Conservation (phyloP, 2,888 invertebrate species). For the Tinea pellionella region DNA sequence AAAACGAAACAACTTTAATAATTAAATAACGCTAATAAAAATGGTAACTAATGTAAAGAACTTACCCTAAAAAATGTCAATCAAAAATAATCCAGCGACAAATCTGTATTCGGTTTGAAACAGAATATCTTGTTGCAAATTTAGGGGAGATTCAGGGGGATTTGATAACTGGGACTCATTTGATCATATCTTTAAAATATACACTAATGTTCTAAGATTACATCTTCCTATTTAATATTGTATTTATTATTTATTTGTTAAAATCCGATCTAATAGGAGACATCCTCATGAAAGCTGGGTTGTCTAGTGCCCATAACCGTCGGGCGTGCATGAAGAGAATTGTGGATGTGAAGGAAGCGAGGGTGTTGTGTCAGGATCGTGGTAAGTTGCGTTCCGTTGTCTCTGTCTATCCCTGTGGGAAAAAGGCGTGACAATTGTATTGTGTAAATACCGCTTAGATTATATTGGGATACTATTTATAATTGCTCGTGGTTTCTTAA, state of each 20-base stretch:
- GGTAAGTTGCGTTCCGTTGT: too few species aligned
- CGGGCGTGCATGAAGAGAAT: too few species aligned
- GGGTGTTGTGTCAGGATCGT: too few species aligned
- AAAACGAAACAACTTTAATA: too few species aligned
- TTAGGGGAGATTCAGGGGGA: neutral
- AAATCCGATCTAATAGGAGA: too few species aligned
- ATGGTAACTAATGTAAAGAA: neutral
- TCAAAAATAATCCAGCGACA: conserved; percentile 29
- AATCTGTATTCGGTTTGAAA: conserved; percentile 29
- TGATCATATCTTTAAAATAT: conserved; percentile 4
- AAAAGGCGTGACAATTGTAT: too few species aligned
- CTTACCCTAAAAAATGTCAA: conserved; percentile 5
- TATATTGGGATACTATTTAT: neutral
- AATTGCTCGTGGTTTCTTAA: too few species aligned
- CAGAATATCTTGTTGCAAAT: neutral
- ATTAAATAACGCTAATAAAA: too few species aligned
- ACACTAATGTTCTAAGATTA: neutral
- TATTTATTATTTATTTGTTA: neutral
- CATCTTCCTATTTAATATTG: neutral
- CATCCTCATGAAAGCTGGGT: too few species aligned
- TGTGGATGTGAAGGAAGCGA: too few species aligned
- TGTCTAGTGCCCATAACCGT: too few species aligned
- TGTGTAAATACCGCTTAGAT: neutral
- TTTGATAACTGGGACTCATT: neutral
- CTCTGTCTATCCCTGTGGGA: too few species aligned